Percentiles rank a stretch among this genome's conserved stretches.
These are phyloP conservation scores for Spea bombifrons DNA, from an alignment of 2,113 vertebrate species.

Conservation along the genomic window DNA sequence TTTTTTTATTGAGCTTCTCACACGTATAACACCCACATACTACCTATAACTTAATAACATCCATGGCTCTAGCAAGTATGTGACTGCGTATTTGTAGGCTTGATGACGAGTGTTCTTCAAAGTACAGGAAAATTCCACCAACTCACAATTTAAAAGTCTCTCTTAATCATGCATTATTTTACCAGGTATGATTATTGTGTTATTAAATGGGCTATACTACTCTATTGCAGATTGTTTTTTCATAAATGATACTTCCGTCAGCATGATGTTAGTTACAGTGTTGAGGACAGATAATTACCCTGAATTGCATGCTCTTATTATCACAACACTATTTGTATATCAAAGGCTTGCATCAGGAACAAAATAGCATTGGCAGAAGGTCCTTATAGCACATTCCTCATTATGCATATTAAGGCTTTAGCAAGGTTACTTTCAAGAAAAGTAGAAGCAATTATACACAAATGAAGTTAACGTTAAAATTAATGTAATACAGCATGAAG, in stretches of 20 bases:
- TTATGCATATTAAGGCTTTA: slow-evolving; percentile 20
- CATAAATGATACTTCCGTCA: neutral
- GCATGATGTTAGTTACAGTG: neutral
- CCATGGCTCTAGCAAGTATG: too few species aligned
- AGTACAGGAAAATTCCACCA: neutral
- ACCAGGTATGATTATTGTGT: too few species aligned
- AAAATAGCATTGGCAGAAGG: neutral
- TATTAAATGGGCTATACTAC: neutral
- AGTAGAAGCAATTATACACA: slow-evolving; percentile 8
- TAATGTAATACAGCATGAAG: slow-evolving; percentile 13
- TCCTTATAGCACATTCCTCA: neutral
- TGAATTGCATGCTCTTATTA: neutral
- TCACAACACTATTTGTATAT: neutral
- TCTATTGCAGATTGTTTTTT: neutral
- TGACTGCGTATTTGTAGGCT: too few species aligned
- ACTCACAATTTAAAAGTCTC: neutral
- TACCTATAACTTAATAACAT: too few species aligned
- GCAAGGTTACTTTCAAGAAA: slow-evolving; percentile 19
- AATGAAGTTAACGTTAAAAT: slow-evolving; percentile 27
- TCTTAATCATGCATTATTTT: neutral
- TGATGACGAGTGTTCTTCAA: too few species aligned
- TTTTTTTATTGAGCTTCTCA: too few species aligned
- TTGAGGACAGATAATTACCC: neutral
- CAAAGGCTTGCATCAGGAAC: neutral
- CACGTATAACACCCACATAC: too few species aligned